Percentiles rank a stretch among this genome's conserved stretches.
Conservation (phyloP, 37 sponge, comb jelly and placozoan genomes). For the Beroe ovata region DNA sequence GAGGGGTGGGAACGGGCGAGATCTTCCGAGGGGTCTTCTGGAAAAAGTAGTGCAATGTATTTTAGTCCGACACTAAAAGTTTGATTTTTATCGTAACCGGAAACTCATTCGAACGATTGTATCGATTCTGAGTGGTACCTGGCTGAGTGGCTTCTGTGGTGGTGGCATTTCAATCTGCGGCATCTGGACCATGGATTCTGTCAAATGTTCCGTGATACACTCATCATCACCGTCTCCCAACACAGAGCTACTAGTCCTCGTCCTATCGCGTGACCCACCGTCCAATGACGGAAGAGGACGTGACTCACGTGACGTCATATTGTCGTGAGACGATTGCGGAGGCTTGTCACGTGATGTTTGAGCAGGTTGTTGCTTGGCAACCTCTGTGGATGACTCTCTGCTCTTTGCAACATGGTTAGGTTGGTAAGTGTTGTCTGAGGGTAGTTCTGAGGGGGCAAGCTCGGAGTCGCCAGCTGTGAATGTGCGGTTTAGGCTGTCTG, state of each 20-base stretch:
- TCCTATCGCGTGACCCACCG: neutral
- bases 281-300: neutral
- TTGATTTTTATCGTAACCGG: no score
- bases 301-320: neutral
- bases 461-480: neutral
- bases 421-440: neutral
- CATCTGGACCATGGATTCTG: slow-evolving; percentile 60
- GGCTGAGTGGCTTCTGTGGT: neutral
- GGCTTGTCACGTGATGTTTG: neutral
- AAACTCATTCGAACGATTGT: no score
- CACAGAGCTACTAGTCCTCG: neutral
- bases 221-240: slow-evolving; percentile 7
- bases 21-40: slow-evolving; percentile 27
- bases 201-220: slow-evolving; percentile 7
- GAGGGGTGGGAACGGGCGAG: neutral
- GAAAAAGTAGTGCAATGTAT: no score
- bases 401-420: neutral
- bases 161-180: slow-evolving; percentile 51
- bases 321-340: neutral
- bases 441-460: neutral
- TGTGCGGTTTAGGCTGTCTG: slow-evolving; percentile 26
- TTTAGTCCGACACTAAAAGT: no score
- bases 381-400: neutral
- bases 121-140: no score
- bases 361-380: neutral